Conservation (phyloP, 2,888 invertebrate species). For the Drosophila atroscutellata region DNA sequence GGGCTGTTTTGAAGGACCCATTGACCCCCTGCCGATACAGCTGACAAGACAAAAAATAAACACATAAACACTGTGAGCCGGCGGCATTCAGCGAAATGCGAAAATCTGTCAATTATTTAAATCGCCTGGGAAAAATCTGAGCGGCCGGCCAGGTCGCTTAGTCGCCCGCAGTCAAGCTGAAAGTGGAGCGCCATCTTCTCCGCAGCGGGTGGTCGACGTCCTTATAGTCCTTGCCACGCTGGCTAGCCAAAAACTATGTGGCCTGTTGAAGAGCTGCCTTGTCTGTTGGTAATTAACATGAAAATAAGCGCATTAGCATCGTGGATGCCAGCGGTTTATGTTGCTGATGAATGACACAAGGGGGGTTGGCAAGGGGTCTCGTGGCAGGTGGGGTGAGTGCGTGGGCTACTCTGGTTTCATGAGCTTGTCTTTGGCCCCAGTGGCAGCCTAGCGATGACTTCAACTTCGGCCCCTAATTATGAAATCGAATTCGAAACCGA, state of each 20-base stretch:
- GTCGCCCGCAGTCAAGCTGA: slow-evolving; percentile 40
- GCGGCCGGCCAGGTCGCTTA: slow-evolving; percentile 35
- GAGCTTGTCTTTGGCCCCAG: slow-evolving; percentile 31
- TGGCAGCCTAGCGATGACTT: slow-evolving; percentile 48
- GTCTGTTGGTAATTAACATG: slow-evolving; percentile 77
- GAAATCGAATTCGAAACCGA: slow-evolving; percentile 67
- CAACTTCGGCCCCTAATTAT: slow-evolving; percentile 56
- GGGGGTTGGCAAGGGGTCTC: not conserved
- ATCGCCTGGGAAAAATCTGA: slow-evolving; percentile 71
- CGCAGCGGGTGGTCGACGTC: slow-evolving; percentile 28
- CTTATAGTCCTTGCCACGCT: slow-evolving; percentile 4
- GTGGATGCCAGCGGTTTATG: slow-evolving; percentile 53
- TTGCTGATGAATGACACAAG: slow-evolving; percentile 27
- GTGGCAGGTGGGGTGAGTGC: not conserved
- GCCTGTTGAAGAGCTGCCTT: slow-evolving; percentile 38
- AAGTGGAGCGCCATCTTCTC: slow-evolving; percentile 12
- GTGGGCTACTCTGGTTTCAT: slow-evolving; percentile 16
- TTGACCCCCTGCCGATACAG: slow-evolving; percentile 55
- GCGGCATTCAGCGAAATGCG: slow-evolving; percentile 52
- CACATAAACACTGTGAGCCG: slow-evolving; percentile 53
- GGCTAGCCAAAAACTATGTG: slow-evolving; percentile 41
- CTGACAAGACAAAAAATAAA: slow-evolving; percentile 33
- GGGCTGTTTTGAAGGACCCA: slow-evolving; percentile 36
- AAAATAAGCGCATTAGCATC: slow-evolving; percentile 76
- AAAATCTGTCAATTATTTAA: slow-evolving; percentile 80